phyloP scores from a whole-genome alignment of 2,888 invertebrate species.

The Spilarctia lutea region DNA sequence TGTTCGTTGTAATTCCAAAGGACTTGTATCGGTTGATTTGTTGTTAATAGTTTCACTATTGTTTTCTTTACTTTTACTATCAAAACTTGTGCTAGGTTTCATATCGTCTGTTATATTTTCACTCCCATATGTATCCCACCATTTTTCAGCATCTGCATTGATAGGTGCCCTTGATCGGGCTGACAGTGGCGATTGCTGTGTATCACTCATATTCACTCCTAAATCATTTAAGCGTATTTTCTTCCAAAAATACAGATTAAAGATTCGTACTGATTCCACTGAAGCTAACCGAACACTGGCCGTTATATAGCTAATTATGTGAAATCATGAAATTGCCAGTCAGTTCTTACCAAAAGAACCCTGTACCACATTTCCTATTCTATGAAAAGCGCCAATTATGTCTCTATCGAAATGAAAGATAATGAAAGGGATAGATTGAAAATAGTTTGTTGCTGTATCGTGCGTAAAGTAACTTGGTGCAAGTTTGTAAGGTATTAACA shows the following conservation, averaged over 20 bases:
- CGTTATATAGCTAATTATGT: constrained; percentile 26
- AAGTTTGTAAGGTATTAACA: constrained; percentile 40
- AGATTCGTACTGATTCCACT: constrained; percentile 36
- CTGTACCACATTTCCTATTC: constrained; percentile 28
- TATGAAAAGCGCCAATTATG: neutral
- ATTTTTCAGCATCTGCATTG: constrained; percentile 62
- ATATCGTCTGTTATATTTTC: constrained; percentile 27
- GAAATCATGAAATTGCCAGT: constrained; percentile 57
- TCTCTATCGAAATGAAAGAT: constrained; percentile 29
- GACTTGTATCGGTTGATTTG: constrained; percentile 60
- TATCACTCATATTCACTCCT: constrained; percentile 57
- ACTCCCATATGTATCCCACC: constrained; percentile 72
- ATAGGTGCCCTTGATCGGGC: constrained; percentile 79
- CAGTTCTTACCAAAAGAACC: constrained; percentile 43
- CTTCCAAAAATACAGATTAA: constrained; percentile 16
- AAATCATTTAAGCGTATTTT: constrained; percentile 10
- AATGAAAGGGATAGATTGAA: constrained; percentile 30
- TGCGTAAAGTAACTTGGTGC: constrained; percentile 34
- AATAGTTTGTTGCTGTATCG: constrained; percentile 25
- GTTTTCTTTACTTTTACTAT: constrained; percentile 33
- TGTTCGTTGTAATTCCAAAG: constrained; percentile 51
- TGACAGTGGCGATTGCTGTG: constrained; percentile 58
- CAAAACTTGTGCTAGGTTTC: constrained; percentile 40
- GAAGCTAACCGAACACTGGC: constrained; percentile 48
- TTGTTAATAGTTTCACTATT: constrained; percentile 40